A percentile compares a stretch with the other conserved stretches of the same genome.
These are phyloP conservation scores for Bubo scandiacus DNA, from an alignment of 2,113 vertebrate species.

Conservation along the genomic window DNA sequence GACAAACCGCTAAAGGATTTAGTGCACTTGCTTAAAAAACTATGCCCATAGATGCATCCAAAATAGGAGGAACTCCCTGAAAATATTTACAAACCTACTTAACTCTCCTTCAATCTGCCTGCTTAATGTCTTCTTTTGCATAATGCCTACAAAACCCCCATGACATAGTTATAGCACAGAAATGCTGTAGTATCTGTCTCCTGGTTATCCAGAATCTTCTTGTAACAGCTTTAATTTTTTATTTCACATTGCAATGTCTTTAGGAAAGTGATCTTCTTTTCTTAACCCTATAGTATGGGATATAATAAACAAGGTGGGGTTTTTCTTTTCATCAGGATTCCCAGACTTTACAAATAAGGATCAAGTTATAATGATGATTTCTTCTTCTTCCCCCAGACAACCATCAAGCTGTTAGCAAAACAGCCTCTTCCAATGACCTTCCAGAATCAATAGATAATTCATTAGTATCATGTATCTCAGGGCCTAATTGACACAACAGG, in stretches of 20 bases:
- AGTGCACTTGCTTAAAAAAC: not conserved
- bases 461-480: not conserved
- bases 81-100: not conserved
- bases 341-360: not conserved
- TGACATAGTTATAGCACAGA: not conserved
- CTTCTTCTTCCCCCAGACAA: not conserved
- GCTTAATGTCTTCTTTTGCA: not conserved
- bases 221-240: not conserved
- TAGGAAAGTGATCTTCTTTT: not conserved
- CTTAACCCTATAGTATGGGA: not conserved
- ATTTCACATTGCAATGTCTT: not conserved
- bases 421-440: not conserved
- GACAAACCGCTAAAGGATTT: not conserved
- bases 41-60: not conserved
- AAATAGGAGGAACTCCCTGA: not conserved
- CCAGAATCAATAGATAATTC: slow-evolving; percentile 29
- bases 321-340: not conserved
- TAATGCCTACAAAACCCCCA: not conserved
- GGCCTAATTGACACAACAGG: not conserved
- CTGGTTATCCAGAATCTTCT: not conserved
- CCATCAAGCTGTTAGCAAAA: not conserved
- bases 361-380: not conserved
- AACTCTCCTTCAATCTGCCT: not conserved
- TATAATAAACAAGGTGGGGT: not conserved
- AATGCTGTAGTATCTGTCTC: not conserved